Evolutionary conservation across 2,113 vertebrate species (phyloP).

Genomic region (Malurus melanocephalus): DNA sequence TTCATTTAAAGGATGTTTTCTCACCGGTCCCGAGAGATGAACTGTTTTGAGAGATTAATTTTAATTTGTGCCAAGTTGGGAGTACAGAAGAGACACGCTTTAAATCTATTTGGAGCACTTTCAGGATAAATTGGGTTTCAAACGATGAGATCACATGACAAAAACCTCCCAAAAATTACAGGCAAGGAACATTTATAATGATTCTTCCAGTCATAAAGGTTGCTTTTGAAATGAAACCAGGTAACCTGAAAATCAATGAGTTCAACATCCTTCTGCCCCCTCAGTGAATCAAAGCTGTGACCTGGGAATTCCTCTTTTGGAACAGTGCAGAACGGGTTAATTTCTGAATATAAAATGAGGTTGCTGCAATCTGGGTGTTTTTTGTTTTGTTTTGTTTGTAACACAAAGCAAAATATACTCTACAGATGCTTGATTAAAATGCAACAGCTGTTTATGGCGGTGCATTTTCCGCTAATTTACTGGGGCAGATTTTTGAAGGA

Average conservation of each 20-base stretch:
- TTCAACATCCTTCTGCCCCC: not conserved
- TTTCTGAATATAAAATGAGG: constrained; percentile 59
- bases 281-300: fast-evolving
- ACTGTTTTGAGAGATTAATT: not conserved
- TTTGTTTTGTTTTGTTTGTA: constrained; percentile 60
- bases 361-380: constrained; percentile 60
- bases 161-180: not conserved
- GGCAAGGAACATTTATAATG: not conserved
- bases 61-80: not conserved
- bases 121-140: not conserved
- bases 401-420: constrained; percentile 69
- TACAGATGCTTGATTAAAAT: constrained; percentile 73
- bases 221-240: not conserved
- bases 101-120: not conserved
- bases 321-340: constrained; percentile 44
- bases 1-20: not conserved
- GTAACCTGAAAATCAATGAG: not conserved
- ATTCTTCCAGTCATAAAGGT: not conserved
- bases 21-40: constrained; percentile 2
- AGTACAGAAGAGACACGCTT: not conserved
- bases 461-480: constrained; percentile 73
- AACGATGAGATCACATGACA: fast-evolving
- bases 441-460: constrained; percentile 74
- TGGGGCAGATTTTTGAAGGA: constrained; percentile 65
- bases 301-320: not conserved